Conservation (phyloP, 2,113 vertebrate species). For the Austrofundulus limnaeus region DNA sequence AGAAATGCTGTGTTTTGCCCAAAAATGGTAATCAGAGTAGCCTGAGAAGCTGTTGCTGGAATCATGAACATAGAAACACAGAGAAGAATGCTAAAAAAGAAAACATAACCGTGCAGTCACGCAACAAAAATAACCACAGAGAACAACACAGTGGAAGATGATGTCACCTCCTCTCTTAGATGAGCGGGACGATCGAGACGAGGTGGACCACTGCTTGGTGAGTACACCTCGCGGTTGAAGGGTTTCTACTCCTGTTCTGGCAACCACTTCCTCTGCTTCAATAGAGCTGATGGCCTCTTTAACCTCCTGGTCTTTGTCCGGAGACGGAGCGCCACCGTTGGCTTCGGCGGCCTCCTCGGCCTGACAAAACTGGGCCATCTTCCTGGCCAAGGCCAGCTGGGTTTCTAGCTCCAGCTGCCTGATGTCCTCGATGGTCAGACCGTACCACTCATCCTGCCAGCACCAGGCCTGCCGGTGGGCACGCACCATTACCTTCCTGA, state of each 20-base stretch:
- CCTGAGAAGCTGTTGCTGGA: too few relatives aligned
- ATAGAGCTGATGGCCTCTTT: slow-evolving; percentile 77
- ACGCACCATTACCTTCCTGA: slow-evolving; percentile 94
- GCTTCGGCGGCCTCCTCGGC: slow-evolving; percentile 75
- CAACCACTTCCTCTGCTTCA: slow-evolving; percentile 74
- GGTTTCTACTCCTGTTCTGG: slow-evolving; percentile 72
- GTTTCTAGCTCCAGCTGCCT: slow-evolving; percentile 94
- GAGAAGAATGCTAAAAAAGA: background rate
- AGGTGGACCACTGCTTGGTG: slow-evolving; percentile 98
- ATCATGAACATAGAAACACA: background rate
- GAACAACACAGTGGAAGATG: background rate
- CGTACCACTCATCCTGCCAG: slow-evolving; percentile 99
- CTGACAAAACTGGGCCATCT: slow-evolving; percentile 92
- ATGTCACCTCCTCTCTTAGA: slow-evolving; percentile 95
- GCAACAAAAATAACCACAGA: background rate
- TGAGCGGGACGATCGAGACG: slow-evolving; percentile 93
- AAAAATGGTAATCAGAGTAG: too few relatives aligned
- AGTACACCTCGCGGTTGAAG: slow-evolving; percentile 85
- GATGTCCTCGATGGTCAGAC: slow-evolving; percentile 96
- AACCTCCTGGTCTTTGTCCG: slow-evolving; percentile 75
- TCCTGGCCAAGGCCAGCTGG: slow-evolving; percentile 89
- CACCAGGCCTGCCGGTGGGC: slow-evolving; percentile 99
- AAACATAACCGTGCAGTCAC: too few relatives aligned
- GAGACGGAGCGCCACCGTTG: slow-evolving; percentile 59
- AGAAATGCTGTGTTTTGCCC: too few relatives aligned